Evolutionary conservation across 2,797 vertebrate species (phyloP).

Genomic region (Acridotheres tristis): DNA sequence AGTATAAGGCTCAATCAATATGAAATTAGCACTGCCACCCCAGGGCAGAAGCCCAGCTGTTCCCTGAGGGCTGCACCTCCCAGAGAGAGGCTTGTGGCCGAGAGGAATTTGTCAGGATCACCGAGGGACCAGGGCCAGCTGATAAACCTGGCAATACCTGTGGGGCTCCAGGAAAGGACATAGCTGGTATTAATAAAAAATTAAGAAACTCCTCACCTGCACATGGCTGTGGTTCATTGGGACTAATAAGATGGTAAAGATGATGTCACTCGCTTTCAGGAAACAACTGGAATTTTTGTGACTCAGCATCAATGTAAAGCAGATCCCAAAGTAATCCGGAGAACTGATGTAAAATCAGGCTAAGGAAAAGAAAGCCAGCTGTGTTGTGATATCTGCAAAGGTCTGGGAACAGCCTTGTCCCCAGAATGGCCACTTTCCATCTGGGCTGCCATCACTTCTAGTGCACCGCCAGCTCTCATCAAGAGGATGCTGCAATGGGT

Average conservation of each 20-base stretch:
- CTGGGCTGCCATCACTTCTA: neutral
- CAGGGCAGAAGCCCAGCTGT: neutral
- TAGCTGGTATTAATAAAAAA: constrained; percentile 7
- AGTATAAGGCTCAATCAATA: neutral
- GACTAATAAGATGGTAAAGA: neutral
- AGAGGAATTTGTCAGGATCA: neutral
- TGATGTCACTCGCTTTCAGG: neutral
- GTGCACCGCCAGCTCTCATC: neutral
- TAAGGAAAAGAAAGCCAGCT: neutral
- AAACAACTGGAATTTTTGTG: neutral
- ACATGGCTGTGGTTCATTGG: neutral
- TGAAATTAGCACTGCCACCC: neutral
- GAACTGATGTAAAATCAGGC: neutral
- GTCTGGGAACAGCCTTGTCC: neutral
- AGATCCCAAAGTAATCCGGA: neutral
- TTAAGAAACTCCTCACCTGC: neutral
- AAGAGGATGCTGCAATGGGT: neutral
- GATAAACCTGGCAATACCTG: neutral
- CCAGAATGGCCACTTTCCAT: neutral
- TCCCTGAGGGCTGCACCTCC: neutral
- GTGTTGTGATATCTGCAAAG: neutral
- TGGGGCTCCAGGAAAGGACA: neutral
- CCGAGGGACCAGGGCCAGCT: neutral
- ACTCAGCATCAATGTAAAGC: neutral
- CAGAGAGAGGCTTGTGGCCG: neutral